Percentiles rank a stretch among this genome's conserved stretches.
phyloP scores from a whole-genome alignment of 2,888 invertebrate genomes.

The Didymodactylos carnosus region DNA sequence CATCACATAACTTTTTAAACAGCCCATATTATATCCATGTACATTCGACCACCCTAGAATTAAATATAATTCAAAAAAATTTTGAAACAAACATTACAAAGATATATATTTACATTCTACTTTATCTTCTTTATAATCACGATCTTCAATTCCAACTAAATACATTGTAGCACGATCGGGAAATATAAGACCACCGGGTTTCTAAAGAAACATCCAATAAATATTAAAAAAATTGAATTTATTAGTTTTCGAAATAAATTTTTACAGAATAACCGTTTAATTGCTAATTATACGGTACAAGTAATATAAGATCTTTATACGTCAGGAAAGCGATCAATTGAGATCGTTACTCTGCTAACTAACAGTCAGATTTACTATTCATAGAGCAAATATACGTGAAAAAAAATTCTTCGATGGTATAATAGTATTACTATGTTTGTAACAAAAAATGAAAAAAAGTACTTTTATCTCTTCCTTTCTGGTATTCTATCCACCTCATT shows the following conservation, averaged over 20 bases:
- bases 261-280: background rate
- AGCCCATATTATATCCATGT: constrained; percentile 98
- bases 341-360: no score
- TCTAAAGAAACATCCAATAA: constrained; percentile 27
- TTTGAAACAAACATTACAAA: background rate
- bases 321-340: no score
- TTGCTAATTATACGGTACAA: no score
- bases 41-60: constrained; percentile 50
- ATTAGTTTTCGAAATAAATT: no score
- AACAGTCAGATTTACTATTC: no score
- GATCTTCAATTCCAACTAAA: constrained; percentile 61
- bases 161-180: constrained; percentile 77
- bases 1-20: constrained; percentile 87
- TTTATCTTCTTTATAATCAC: constrained; percentile 98
- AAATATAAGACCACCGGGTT: constrained; percentile 59
- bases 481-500: no score
- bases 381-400: no score
- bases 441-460: no score
- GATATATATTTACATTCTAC: constrained; percentile 57
- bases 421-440: no score
- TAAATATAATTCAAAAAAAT: background rate
- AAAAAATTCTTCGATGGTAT: no score
- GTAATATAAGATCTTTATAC: no score
- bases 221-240: background rate
- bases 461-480: no score